phyloP scores from a whole-genome alignment of 2,113 vertebrate genomes.

The Herpailurus yagouaroundi region DNA sequence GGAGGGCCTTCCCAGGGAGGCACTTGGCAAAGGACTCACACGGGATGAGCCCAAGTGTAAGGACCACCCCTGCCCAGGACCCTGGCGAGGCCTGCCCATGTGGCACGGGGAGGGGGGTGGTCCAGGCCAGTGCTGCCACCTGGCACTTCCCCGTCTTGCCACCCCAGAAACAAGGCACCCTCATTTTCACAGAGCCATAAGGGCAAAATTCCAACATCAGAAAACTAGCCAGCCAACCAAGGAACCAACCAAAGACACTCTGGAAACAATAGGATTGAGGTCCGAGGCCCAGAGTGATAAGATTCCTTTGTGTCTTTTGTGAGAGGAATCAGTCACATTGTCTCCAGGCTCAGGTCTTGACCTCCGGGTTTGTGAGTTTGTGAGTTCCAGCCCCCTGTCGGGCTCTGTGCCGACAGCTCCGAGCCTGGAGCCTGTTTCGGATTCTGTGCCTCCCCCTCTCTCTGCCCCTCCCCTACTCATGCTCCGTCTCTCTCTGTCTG shows the following conservation, averaged over 20 bases:
- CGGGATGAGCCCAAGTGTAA: accelerated
- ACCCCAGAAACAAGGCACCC: neutral
- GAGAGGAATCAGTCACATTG: neutral
- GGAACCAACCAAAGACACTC: too few relatives aligned
- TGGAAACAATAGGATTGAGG: neutral
- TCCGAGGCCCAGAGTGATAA: neutral
- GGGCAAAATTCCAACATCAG: neutral
- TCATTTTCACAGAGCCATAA: neutral
- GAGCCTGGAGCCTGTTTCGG: too few relatives aligned
- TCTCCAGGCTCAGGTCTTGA: neutral
- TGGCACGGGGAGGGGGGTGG: accelerated
- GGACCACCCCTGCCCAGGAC: neutral
- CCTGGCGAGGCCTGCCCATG: neutral
- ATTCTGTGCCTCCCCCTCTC: too few relatives aligned
- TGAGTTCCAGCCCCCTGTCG: too few relatives aligned
- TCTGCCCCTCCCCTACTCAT: too few relatives aligned
- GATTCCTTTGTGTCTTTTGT: neutral
- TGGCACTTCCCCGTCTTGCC: neutral
- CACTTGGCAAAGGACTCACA: neutral
- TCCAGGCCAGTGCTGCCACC: neutral
- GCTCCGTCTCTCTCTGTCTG: too few relatives aligned
- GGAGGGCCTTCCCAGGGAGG: neutral
- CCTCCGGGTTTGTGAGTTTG: too few relatives aligned
- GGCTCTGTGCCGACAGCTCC: too few relatives aligned
- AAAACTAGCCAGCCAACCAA: neutral